These are phyloP conservation scores for Fukomys damarensis DNA, from an alignment of 2,113 vertebrate species.

Conservation along the genomic window DNA sequence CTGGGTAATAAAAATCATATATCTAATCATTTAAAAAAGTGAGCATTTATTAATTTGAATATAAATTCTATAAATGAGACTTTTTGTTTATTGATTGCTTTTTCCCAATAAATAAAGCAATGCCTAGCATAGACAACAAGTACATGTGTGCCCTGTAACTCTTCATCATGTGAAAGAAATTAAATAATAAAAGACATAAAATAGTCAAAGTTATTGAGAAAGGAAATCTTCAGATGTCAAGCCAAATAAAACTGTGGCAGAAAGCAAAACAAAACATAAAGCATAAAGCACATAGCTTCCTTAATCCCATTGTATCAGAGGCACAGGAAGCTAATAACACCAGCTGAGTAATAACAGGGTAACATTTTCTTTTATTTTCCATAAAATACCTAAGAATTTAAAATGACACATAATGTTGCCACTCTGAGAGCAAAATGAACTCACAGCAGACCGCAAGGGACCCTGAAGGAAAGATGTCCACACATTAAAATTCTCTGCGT, in stretches of 20 bases:
- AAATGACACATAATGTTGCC: constrained; percentile 44
- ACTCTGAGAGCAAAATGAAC: constrained; percentile 32
- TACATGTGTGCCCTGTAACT: too few species aligned
- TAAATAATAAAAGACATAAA: not conserved
- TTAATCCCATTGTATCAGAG: not conserved
- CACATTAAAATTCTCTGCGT: not conserved
- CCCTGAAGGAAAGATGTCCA: not conserved
- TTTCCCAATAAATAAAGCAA: not conserved
- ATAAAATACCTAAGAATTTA: constrained; percentile 21
- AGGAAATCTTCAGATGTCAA: not conserved
- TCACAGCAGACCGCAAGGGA: not conserved
- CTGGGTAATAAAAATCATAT: not conserved
- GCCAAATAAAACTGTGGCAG: not conserved
- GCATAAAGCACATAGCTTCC: not conserved
- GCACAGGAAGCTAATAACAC: not conserved
- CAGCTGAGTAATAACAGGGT: not conserved
- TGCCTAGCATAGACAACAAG: not conserved
- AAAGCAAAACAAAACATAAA: not conserved
- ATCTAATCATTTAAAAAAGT: not conserved
- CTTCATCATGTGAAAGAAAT: not conserved
- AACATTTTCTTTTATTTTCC: constrained; percentile 1
- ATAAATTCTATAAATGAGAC: not conserved
- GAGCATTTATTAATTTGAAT: not conserved
- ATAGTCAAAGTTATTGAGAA: not conserved
- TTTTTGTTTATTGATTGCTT: not conserved